Evolutionary conservation across 2,113 vertebrate species (phyloP).

Genomic region (Grallaria varia): DNA sequence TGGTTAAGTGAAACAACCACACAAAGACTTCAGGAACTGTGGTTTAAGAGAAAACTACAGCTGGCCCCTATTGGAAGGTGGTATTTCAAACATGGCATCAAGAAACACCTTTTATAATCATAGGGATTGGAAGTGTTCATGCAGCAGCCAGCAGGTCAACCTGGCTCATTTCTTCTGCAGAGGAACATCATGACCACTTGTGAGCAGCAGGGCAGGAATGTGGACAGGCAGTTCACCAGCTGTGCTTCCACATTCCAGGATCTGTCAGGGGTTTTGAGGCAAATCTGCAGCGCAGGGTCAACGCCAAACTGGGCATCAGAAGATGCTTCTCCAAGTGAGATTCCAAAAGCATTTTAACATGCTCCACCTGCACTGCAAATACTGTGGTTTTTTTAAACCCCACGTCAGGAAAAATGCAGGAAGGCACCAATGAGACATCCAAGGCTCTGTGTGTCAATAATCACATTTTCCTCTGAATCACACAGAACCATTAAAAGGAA

Average conservation of each 20-base stretch:
- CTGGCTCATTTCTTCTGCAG: not conserved
- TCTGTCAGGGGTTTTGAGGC: not conserved
- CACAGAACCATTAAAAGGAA: not conserved
- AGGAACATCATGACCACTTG: not conserved
- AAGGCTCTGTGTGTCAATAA: not conserved
- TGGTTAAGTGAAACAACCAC: not conserved
- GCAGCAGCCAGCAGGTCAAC: not conserved
- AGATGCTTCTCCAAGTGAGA: not conserved
- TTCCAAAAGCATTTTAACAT: not conserved
- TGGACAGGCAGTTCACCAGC: not conserved
- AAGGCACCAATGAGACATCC: not conserved
- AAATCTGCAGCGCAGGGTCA: not conserved
- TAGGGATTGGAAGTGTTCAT: not conserved
- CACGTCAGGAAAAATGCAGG: not conserved
- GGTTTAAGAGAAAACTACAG: not conserved
- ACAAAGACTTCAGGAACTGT: fast-evolving
- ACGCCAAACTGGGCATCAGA: not conserved
- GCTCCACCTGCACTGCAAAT: not conserved
- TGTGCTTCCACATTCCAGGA: not conserved
- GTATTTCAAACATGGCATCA: not conserved
- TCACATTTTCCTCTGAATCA: not conserved
- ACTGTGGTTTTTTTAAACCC: not conserved
- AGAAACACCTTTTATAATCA: not conserved
- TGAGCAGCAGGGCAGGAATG: fast-evolving
- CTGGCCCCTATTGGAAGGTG: not conserved